Conservation (phyloP, 2,888 invertebrate genomes). For the Coenonympha glycerion region DNA sequence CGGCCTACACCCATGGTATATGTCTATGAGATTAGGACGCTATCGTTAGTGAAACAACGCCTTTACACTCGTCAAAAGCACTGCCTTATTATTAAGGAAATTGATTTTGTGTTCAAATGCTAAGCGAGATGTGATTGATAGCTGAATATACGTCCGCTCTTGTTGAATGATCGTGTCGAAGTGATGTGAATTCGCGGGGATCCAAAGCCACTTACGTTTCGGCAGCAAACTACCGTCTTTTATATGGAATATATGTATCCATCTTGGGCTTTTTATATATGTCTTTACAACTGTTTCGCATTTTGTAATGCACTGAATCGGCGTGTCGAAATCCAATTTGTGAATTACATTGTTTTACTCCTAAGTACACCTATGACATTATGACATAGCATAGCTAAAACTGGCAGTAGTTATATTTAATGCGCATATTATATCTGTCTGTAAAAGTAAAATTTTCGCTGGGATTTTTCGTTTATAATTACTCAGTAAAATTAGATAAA, state of each 20-base stretch:
- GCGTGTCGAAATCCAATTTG: constrained; percentile 26
- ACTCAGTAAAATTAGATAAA: no score
- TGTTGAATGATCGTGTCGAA: constrained; percentile 46
- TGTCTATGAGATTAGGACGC: constrained; percentile 19
- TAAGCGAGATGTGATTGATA: constrained; percentile 39
- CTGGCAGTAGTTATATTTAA: background rate
- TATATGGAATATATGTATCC: constrained; percentile 42
- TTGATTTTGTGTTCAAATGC: constrained; percentile 35
- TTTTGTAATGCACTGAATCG: constrained; percentile 37
- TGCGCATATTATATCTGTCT: background rate
- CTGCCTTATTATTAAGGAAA: constrained; percentile 70
- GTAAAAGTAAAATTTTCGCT: background rate
- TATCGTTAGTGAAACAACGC: constrained; percentile 19
- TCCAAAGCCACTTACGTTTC: constrained; percentile 22
- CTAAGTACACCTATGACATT: constrained; percentile 24
- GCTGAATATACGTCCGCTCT: constrained; percentile 44
- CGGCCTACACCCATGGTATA: constrained; percentile 13
- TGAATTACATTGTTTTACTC: constrained; percentile 31
- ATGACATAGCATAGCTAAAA: constrained; percentile 6
- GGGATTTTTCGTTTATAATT: background rate
- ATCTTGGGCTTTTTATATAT: constrained; percentile 66
- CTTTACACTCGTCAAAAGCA: constrained; percentile 47
- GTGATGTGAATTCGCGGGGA: constrained; percentile 37
- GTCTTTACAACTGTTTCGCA: constrained; percentile 47
- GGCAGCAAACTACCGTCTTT: constrained; percentile 31